Evolutionary conservation across 2,797 vertebrate genomes (phyloP).

Genomic region (Falco rusticolus): DNA sequence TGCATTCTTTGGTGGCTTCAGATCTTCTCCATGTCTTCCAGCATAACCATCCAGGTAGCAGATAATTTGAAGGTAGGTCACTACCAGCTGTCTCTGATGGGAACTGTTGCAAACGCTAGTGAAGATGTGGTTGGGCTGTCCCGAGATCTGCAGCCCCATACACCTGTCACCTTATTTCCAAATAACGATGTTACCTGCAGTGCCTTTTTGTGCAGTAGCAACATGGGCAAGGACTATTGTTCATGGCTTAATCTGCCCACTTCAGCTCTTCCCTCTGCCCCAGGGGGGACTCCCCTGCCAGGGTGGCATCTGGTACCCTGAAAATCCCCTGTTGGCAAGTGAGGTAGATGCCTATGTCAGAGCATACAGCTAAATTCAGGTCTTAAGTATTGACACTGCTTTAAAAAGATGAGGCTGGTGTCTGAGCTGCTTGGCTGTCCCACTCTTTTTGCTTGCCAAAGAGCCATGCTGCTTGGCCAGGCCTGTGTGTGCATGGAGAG

Average conservation of each 20-base stretch:
- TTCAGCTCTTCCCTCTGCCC: neutral
- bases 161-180: neutral
- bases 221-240: neutral
- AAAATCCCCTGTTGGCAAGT: neutral
- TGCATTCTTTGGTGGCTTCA: neutral
- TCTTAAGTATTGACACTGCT: rapidly evolving
- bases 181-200: neutral
- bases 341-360: neutral
- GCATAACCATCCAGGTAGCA: neutral
- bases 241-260: rapidly evolving
- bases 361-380: neutral
- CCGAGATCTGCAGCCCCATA: neutral
- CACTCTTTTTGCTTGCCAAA: neutral
- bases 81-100: neutral
- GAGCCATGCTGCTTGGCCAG: neutral
- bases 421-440: neutral
- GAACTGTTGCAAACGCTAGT: neutral
- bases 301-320: too few relatives aligned
- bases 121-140: neutral
- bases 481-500: neutral
- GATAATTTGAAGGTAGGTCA: neutral
- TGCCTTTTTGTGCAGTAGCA: neutral
- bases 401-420: neutral
- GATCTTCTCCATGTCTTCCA: neutral
- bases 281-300: neutral